These are phyloP conservation scores for Caenorhabditis sulstoni DNA, from an alignment of 2,888 invertebrate species.

Conservation along the genomic window DNA sequence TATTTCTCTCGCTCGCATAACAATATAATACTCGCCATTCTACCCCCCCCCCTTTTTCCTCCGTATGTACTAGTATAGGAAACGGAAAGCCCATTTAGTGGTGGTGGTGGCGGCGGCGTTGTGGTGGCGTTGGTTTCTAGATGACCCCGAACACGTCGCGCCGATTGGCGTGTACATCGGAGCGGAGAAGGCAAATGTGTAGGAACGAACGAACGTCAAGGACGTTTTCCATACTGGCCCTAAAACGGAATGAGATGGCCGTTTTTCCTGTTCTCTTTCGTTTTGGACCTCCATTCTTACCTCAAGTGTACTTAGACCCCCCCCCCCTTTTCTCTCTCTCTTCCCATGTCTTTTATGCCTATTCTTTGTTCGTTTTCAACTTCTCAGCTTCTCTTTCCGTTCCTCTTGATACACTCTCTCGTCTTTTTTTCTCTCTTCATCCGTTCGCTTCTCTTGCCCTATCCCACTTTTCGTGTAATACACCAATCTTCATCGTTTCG, in stretches of 20 bases:
- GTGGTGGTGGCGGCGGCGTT: background rate
- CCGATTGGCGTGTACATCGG: background rate
- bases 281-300: background rate
- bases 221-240: slow-evolving; percentile 10
- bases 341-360: too few species aligned
- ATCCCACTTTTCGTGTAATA: too few species aligned
- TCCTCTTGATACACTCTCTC: slow-evolving; percentile 14
- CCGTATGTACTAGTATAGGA: slow-evolving; percentile 1
- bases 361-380: too few species aligned
- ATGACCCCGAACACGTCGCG: background rate
- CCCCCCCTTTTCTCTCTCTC: too few species aligned
- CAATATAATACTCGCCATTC: slow-evolving; percentile 20
- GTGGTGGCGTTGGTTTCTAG: too few species aligned
- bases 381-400: slow-evolving; percentile 22
- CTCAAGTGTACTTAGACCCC: slow-evolving; percentile 18
- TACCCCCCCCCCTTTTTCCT: too few species aligned
- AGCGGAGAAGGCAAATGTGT: slow-evolving; percentile 2
- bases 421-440: background rate
- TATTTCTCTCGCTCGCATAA: slow-evolving; percentile 31
- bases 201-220: slow-evolving; percentile 28
- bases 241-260: slow-evolving; percentile 8
- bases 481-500: background rate
- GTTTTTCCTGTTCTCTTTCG: background rate
- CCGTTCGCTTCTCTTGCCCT: too few species aligned
- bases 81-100: slow-evolving; percentile 26